Base-by-base conservation (phyloP, 2,113 vertebrate genomes). In the Pachyramphus minor region DNA sequence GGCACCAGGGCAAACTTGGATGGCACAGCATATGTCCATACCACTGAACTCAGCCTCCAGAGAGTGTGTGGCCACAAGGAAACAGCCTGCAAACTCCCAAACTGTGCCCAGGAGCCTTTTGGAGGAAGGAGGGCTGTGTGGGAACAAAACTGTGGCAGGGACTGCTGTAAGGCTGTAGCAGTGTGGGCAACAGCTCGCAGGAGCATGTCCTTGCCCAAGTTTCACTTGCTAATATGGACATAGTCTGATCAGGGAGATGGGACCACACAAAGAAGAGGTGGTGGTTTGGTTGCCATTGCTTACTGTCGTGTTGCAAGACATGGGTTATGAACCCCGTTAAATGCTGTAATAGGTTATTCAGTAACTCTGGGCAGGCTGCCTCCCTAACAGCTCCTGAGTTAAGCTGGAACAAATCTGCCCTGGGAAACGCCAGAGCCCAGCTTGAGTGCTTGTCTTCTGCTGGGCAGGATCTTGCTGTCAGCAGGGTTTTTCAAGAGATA, bases 401-500 rank as follows among this genome's bases (percentile, higher is more conserved):
- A 86, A 92, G 76, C 27, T 96, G 89, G 94, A 95, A 87, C 84
- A 96, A 87, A 86, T 72, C 89, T 92, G 95, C 81, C 88, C 64
- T 81, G 91, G 85, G 93, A 97, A 97, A 92, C 41, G 77, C 96
- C 97, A 97, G 88, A 89, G 92, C 96, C 59, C 96, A 90, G 96
- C 95, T 95, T 97, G 96, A 96, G 92, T 96, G 90, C 95, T 95
- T 96, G 93, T 95, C 74, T 92, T 89, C 62, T 96, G 52, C 96
- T 72, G 94, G 94, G 90, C 91, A 94, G 95, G 95, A 93, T 95
- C 92, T 97, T 97, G 93, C 89, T 96, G 44, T 96, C 97, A 93
- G 73, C 28, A 5, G 91, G 77, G 88, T 84, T 96, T 91, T 97
- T 95, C 92, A 94, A 89, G 91, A 83, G 45, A 89, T 84, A 21